Conservation (phyloP, 2,797 vertebrate genomes). For the Eospalax fontanierii region DNA sequence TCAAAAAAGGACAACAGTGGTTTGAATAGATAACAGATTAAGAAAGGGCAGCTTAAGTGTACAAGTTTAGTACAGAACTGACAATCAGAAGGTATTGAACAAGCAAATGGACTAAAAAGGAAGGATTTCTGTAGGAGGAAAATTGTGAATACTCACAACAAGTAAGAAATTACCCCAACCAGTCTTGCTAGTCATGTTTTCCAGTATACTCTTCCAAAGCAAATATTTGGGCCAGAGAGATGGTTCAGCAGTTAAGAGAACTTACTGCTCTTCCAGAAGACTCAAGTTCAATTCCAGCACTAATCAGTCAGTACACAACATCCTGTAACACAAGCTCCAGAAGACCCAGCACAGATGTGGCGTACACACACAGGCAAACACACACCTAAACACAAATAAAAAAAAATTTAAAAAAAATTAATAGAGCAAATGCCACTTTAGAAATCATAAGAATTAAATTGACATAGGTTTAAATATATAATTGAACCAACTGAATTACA, state of each 20-base stretch:
- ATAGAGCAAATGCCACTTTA: neutral
- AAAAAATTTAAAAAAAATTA: neutral
- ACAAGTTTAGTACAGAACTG: neutral
- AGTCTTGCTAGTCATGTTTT: neutral
- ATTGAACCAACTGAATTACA: neutral
- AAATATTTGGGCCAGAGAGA: neutral
- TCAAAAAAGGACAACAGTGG: neutral
- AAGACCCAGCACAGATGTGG: neutral
- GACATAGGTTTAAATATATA: neutral
- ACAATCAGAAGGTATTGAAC: neutral
- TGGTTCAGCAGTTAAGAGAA: neutral
- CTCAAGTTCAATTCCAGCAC: neutral
- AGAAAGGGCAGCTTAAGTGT: neutral
- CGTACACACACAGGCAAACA: neutral
- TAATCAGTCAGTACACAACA: neutral
- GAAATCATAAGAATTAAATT: neutral
- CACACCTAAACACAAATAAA: neutral
- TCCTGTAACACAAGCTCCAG: neutral
- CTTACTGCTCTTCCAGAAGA: neutral
- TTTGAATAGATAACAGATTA: neutral
- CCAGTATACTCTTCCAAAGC: neutral
- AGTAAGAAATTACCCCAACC: neutral
- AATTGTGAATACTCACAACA: neutral
- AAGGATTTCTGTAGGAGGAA: neutral
- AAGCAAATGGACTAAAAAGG: neutral